Base-by-base conservation (phyloP, 37 sponge, comb jelly and placozoan genomes). In the Ephydatia muelleri region DNA sequence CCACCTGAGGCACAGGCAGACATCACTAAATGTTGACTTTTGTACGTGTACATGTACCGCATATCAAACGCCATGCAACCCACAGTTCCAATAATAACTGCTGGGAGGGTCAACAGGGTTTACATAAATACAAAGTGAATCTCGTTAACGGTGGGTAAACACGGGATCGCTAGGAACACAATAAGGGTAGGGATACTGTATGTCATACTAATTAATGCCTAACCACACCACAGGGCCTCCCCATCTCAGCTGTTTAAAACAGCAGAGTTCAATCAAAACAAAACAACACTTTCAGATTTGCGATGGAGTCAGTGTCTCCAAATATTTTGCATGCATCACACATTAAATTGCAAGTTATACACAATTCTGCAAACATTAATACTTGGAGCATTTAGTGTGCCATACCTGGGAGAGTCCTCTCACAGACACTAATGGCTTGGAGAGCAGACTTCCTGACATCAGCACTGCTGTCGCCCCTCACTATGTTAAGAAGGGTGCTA, bases 401-500 rank as follows among this genome's bases (percentile, higher is more conserved):
- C 64, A 29, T 35, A 86, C 87, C 81, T 79, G 65, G 48, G 8
- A 87, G 70, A 19, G 88, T 65, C 25, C 48, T 19, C 19, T 82
- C 70, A 16, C 49, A 34, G 48, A 82, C 27, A 33, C 21, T 73
- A 38, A 95, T 86, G 57, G 40, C 39, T 35, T 49, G 48, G 13
- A 95, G 84, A 4, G 76, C 82, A 27, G 79, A 43, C 57, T 75
- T 86, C 4, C 95, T 49, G 47, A 95, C 95, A 4, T 92, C 95
- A 19, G 82, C 76, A 68, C 83, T 88, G 34, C 87, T 43, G 70
- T 95, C 95, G 21, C 65, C 66, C 35, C 57, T 65, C 73, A 89
- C 32, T 0, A 86, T 68, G 14, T 86, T 33, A 6, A 89, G 11
- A 31, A 87, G 66, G 26, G 74, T 69, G 4, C 77, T 8, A 27